Base-by-base conservation (phyloP, 2,888 invertebrate genomes). In the Quadroppia sp. region DNA sequence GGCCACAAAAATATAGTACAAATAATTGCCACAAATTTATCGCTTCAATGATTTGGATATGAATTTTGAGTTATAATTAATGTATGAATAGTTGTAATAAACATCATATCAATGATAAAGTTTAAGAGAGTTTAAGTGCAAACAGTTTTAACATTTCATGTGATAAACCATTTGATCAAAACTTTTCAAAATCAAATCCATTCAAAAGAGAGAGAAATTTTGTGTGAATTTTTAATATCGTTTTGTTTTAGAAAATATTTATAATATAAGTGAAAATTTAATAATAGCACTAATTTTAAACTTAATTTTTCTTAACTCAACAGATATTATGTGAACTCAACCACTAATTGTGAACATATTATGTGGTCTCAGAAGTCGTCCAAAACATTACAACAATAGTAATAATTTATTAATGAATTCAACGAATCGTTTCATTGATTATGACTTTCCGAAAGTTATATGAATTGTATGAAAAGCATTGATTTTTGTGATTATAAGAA, bases 1-100 rank as follows among this genome's bases (percentile, higher is more conserved):
- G 9, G 6, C 11, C 6, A 25, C 53, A 25, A 9, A 53, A 7
- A 23, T 23, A 53, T 9, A 53, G 25, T 53, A 53, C 53, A 53
- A 53, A 53, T 53, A 11, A 53, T 53, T 20, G 25, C 7, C 25
- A 36, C 4, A 36, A 9, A 53, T 53, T 53, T 53, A 53, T 53
- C 6, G 23, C 25, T 53, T 53, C 2, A 53, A 53, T 2, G 23
- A 7, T 50, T 20, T 25, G 45, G 17, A 23, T 53, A 9, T 25
- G 53, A 25, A 25, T 23, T n/a, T n/a, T 25, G 50, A 20, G 53
- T 53, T 53, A 23, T 53, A 53, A 53, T 53, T 53, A 53, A 53
- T 53, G 25, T 25, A 25, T 25, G 25, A 6, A 53, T n/a, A n/a
- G n/a, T 53, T 11, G 53, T 25, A 53, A 53, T 25, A 53, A 53